A percentile compares a stretch with the other conserved stretches of the same genome.
Conservation (phyloP, 2,888 invertebrate genomes). For the Mesorhabditis sp. region DNA sequence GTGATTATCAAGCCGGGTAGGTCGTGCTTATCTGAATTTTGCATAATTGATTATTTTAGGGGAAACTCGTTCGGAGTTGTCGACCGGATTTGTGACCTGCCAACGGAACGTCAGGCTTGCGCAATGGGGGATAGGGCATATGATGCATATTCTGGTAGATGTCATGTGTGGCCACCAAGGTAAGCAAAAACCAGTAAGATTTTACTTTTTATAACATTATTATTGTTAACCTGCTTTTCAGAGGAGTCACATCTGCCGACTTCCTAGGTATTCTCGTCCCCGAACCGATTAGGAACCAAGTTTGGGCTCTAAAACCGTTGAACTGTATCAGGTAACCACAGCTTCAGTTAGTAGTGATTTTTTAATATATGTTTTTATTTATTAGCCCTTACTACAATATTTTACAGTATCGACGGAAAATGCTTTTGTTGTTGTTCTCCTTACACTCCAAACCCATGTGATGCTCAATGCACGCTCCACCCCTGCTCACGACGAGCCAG, state of each 20-base stretch:
- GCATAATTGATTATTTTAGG: conserved; percentile 21
- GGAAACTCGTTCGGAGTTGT: conserved; percentile 50
- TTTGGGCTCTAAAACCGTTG: conserved; percentile 46
- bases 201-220: conserved; percentile 5
- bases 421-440: conserved; percentile 54
- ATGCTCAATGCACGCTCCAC: conserved; percentile 40
- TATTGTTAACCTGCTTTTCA: conserved; percentile 8
- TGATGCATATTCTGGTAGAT: conserved; percentile 34
- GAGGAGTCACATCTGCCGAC: conserved; percentile 36
- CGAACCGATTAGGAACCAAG: conserved; percentile 42
- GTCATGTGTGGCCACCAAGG: conserved; percentile 52
- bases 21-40: conserved; percentile 3
- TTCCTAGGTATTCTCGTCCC: conserved; percentile 49
- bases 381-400: neutral
- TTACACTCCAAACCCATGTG: conserved; percentile 49
- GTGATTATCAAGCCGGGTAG: conserved; percentile 36
- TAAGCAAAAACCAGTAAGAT: conserved; percentile 7
- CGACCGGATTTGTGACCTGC: conserved; percentile 50
- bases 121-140: conserved; percentile 51
- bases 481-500: conserved; percentile 33
- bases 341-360: conserved; percentile 9
- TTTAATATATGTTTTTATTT: neutral
- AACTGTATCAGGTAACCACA: conserved; percentile 41
- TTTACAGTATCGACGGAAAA: conserved; percentile 39
- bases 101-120: conserved; percentile 50